Evolutionary conservation across 1,140 invertebrate genomes (phyloP).

Genomic region (Drosophila lacteicornis): DNA sequence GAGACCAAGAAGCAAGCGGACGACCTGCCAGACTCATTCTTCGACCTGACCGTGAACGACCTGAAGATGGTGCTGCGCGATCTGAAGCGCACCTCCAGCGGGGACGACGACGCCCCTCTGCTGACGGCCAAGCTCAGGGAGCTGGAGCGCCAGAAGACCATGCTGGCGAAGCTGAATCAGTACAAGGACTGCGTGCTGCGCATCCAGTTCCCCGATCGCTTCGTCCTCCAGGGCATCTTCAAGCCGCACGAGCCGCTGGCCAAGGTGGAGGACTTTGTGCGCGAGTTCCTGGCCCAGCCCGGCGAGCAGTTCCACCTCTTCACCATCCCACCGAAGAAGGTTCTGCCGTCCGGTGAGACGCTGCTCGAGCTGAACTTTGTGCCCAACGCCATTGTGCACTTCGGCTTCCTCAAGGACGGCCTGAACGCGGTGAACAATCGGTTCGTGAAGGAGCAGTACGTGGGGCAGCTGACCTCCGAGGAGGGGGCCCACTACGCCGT

Average conservation of each 20-base stretch:
- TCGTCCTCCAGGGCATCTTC: constrained; percentile 93
- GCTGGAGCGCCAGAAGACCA: constrained; percentile 87
- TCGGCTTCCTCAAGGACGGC: constrained; percentile 85
- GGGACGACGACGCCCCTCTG: constrained; percentile 89
- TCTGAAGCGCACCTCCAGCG: constrained; percentile 87
- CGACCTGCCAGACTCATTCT: constrained; percentile 93
- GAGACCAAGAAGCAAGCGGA: constrained; percentile 86
- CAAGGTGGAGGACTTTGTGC: constrained; percentile 89
- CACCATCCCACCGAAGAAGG: constrained; percentile 90
- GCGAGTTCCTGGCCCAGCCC: constrained; percentile 87
- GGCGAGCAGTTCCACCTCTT: constrained; percentile 90
- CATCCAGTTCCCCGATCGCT: constrained; percentile 92
- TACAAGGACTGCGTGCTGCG: constrained; percentile 91
- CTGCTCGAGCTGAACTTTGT: constrained; percentile 90
- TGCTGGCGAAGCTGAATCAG: constrained; percentile 87
- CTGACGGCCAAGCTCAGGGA: constrained; percentile 88
- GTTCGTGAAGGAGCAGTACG: constrained; percentile 60
- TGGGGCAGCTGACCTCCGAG: constrained; percentile 63
- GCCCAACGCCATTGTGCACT: constrained; percentile 91
- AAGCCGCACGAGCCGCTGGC: constrained; percentile 89
- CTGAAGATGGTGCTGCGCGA: constrained; percentile 90
- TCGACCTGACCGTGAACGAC: constrained; percentile 92
- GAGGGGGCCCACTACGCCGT: constrained; percentile 71
- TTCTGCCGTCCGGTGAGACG: constrained; percentile 86
- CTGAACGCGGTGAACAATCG: constrained; percentile 41